Conservation (phyloP, 2,113 vertebrate genomes). For the Limanda limanda region DNA sequence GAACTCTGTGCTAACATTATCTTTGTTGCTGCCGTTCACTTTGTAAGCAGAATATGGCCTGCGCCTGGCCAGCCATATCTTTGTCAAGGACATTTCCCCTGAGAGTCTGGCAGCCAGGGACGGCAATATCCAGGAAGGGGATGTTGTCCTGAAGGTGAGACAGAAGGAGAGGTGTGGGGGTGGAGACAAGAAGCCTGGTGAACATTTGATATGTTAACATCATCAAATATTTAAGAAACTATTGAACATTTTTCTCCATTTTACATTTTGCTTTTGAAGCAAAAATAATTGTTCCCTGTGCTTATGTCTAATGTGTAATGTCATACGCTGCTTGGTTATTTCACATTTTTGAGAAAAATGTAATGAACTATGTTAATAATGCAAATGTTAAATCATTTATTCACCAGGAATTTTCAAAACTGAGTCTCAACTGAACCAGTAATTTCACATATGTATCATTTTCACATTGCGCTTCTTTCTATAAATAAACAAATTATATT, state of each 20-base stretch:
- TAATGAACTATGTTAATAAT: neutral
- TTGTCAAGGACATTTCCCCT: constrained; percentile 99
- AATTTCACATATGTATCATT: neutral
- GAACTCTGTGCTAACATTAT: constrained; percentile 79
- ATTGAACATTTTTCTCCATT: neutral
- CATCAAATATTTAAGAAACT: constrained; percentile 4
- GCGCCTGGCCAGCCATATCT: constrained; percentile 98
- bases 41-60: constrained; percentile 95
- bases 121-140: constrained; percentile 99
- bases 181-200: constrained; percentile 1
- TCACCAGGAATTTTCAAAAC: no score
- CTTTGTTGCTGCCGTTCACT: constrained; percentile 82
- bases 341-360: constrained; percentile 11
- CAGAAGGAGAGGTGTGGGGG: constrained; percentile 87
- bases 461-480: neutral
- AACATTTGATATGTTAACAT: constrained; percentile 6
- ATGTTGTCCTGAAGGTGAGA: constrained; percentile 96
- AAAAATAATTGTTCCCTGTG: neutral
- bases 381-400: neutral
- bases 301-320: neutral
- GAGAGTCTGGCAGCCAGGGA: constrained; percentile 98
- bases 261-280: neutral
- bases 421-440: no score
- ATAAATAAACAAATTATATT: neutral
- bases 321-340: neutral